phyloP scores from a whole-genome alignment of 2,113 vertebrate species.

The Herpailurus yagouaroundi region DNA sequence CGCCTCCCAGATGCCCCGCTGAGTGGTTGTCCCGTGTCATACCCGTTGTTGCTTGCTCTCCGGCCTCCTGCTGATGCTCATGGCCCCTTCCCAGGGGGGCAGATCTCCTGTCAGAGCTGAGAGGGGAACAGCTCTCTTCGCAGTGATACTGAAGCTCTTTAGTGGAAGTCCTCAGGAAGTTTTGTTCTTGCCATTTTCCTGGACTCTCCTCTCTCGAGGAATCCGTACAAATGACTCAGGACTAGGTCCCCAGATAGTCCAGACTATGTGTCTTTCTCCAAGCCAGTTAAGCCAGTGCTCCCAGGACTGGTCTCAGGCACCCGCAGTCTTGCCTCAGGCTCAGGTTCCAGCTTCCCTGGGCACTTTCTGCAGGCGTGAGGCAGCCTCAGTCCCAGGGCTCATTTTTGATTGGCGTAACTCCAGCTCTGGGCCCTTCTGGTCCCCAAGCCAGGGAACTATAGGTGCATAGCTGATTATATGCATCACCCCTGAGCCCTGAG shows the following conservation, averaged over 20 bases:
- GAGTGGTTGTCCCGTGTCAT: background rate
- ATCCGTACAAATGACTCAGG: background rate
- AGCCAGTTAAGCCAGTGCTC: background rate
- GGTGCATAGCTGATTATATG: too few relatives aligned
- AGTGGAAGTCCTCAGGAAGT: background rate
- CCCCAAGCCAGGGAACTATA: background rate
- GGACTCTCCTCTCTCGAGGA: background rate
- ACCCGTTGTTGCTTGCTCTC: rapidly evolving
- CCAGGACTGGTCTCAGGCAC: too few relatives aligned
- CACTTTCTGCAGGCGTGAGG: background rate
- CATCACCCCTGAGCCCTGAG: background rate
- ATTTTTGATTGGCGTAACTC: background rate
- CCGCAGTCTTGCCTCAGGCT: background rate
- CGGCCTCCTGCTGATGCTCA: background rate
- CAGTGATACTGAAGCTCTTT: too few relatives aligned
- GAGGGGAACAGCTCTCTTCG: background rate
- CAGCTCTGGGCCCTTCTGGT: background rate
- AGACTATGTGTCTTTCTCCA: background rate
- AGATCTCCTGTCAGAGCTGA: background rate
- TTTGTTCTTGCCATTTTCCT: background rate
- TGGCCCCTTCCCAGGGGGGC: background rate
- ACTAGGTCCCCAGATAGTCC: background rate
- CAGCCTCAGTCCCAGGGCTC: background rate
- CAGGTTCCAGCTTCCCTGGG: background rate
- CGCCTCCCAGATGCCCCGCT: background rate